Conservation (phyloP, 2,797 vertebrate species). For the Takifugu rubripes region DNA sequence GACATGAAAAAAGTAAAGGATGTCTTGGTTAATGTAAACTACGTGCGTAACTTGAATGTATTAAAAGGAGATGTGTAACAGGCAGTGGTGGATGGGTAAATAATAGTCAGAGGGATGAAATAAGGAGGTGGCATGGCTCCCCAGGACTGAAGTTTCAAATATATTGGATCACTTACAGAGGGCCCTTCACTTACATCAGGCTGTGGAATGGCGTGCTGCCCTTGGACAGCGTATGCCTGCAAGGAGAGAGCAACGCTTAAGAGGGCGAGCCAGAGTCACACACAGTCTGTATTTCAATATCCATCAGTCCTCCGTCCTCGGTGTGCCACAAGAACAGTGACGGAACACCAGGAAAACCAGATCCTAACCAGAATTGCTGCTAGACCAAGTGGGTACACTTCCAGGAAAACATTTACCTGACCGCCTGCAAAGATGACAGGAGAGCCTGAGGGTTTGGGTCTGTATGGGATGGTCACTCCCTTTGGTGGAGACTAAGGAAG, state of each 20-base stretch:
- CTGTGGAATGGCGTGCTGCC: constrained; percentile 98
- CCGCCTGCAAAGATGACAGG: constrained; percentile 96
- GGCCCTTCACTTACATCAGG: constrained; percentile 92
- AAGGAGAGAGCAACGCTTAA: constrained; percentile 76
- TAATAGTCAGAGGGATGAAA: constrained; percentile 49
- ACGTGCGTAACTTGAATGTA: constrained; percentile 1
- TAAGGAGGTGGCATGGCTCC: constrained; percentile 64
- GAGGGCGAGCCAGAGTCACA: constrained; percentile 48
- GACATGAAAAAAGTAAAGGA: constrained; percentile 9
- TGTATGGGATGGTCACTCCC: constrained; percentile 94
- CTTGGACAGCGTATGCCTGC: constrained; percentile 96
- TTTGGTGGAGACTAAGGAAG: constrained; percentile 86
- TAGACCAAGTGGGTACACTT: neutral
- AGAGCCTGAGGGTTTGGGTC: constrained; percentile 94
- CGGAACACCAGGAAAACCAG: constrained; percentile 1
- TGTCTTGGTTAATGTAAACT: neutral
- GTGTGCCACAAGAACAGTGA: constrained; percentile 27
- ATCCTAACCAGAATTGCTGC: neutral
- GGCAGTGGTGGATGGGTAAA: constrained; percentile 29
- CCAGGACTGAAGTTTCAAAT: constrained; percentile 66
- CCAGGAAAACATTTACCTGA: constrained; percentile 79
- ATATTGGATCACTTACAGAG: constrained; percentile 77
- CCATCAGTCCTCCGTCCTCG: constrained; percentile 42
- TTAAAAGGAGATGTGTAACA: constrained; percentile 37
- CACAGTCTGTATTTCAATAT: constrained; percentile 35